phyloP scores from a whole-genome alignment of 1,140 invertebrate genomes.

The Bombus vancouverensis region DNA sequence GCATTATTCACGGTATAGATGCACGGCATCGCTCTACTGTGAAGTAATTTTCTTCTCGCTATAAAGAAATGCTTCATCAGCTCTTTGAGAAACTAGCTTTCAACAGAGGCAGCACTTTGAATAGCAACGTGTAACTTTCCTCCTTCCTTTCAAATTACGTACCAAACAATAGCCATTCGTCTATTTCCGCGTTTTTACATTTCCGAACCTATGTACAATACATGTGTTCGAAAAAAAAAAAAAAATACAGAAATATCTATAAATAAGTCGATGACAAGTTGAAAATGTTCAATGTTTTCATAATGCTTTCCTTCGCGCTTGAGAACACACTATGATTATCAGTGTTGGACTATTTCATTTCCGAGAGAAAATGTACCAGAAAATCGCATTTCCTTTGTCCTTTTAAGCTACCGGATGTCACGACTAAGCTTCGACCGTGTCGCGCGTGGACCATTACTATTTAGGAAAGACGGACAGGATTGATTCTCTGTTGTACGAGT shows the following conservation, averaged over 20 bases:
- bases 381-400: not conserved
- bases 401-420: slow-evolving; percentile 43
- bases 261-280: too few relatives aligned
- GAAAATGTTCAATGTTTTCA: not conserved
- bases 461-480: slow-evolving; percentile 52
- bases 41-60: not conserved
- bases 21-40: not conserved
- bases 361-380: not conserved
- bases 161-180: too few relatives aligned
- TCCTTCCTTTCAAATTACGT: not conserved
- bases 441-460: slow-evolving; percentile 49
- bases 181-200: not conserved
- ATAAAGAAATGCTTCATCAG: not conserved
- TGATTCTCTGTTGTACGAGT: slow-evolving; percentile 29
- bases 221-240: not conserved
- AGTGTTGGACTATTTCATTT: not conserved
- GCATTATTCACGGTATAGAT: slow-evolving; percentile 21
- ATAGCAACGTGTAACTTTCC: not conserved
- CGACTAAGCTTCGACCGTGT: slow-evolving; percentile 56
- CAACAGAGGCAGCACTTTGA: not conserved
- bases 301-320: not conserved
- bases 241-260: not conserved
- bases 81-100: not conserved
- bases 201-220: not conserved
- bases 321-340: too few relatives aligned